Evolutionary conservation across 2,797 vertebrate species (phyloP).

Genomic region (Mus spretus): DNA sequence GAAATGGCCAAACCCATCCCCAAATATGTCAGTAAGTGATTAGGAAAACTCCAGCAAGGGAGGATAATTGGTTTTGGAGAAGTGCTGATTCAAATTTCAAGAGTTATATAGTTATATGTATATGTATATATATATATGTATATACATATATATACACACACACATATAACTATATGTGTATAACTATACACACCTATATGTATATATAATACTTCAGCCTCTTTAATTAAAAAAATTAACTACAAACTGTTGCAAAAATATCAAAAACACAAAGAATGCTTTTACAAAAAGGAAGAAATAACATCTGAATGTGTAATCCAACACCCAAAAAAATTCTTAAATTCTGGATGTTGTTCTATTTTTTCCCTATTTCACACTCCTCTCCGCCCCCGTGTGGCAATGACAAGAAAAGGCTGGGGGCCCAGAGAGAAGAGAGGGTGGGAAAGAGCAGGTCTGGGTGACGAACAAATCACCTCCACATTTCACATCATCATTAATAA

Average conservation of each 20-base stretch:
- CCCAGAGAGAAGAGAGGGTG: neutral
- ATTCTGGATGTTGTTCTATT: neutral
- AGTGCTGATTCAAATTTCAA: slow-evolving; percentile 39
- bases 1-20: neutral
- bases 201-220: neutral
- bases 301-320: slow-evolving; percentile 47
- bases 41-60: neutral
- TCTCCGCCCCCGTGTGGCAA: slow-evolving; percentile 39
- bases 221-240: slow-evolving; percentile 59
- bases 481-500: neutral
- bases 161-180: neutral
- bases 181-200: no score
- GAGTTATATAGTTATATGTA: neutral
- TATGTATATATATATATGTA: neutral
- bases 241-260: slow-evolving; percentile 34
- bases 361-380: slow-evolving; percentile 10
- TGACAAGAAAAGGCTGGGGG: slow-evolving; percentile 19
- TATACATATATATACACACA: no score
- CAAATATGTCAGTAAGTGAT: neutral
- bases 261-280: neutral
- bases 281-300: slow-evolving; percentile 32
- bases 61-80: neutral
- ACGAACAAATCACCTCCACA: neutral
- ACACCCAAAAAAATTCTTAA: slow-evolving; percentile 42
- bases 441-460: neutral